Percentiles rank a stretch among this genome's conserved stretches.
phyloP scores from a whole-genome alignment of 2,797 vertebrate genomes.

The Schizopygopsis malacanthus region DNA sequence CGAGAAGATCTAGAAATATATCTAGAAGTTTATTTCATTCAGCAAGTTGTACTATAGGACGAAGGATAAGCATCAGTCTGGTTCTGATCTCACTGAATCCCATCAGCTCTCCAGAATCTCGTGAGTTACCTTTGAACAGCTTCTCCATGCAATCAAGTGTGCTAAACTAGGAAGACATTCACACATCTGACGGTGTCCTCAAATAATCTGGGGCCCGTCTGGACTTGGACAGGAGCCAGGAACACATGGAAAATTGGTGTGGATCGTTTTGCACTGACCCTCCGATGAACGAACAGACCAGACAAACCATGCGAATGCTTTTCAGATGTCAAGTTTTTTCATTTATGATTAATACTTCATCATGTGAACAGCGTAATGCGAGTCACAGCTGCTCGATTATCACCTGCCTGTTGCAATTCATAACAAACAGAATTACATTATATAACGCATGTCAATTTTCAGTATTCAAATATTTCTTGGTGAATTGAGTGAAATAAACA shows the following conservation, averaged over 20 bases:
- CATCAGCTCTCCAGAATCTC: background rate
- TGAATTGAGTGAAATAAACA: background rate
- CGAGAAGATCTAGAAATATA: background rate
- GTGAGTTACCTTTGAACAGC: background rate
- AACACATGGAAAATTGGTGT: constrained; percentile 40
- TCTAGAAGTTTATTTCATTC: background rate
- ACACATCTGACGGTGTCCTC: constrained; percentile 21
- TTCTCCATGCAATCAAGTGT: background rate
- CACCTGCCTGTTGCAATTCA: background rate
- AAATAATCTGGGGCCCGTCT: constrained; percentile 46
- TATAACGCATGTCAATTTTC: background rate
- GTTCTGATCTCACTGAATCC: background rate
- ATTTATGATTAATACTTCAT: constrained; percentile 3
- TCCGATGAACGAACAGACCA: constrained; percentile 20
- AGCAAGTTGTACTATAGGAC: background rate
- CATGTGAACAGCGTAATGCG: background rate
- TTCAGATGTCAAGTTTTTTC: constrained; percentile 12
- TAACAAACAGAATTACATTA: background rate
- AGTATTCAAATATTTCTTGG: background rate
- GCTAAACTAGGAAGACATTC: constrained; percentile 41
- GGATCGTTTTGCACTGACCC: constrained; percentile 19
- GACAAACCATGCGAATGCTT: constrained; percentile 1
- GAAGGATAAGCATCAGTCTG: background rate
- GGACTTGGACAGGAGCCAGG: constrained; percentile 26
- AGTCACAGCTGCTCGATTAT: background rate